These are phyloP conservation scores for Sanderia malayensis DNA, from an alignment of 30 jellyfish, hydroid and myxozoan species.

Conservation along the genomic window DNA sequence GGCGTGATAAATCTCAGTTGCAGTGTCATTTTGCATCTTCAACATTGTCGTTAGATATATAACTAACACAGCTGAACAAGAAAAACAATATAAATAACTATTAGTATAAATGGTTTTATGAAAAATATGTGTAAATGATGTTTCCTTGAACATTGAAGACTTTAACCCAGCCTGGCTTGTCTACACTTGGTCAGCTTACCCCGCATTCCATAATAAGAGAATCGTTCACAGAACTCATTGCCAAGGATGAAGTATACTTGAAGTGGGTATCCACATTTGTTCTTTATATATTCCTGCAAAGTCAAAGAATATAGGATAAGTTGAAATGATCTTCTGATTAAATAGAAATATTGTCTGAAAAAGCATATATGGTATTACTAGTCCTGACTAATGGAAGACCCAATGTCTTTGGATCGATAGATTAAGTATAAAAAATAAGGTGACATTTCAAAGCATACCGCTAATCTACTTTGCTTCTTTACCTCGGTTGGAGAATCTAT, in stretches of 20 bases:
- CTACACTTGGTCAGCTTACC: no score
- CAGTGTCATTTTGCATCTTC: conserved; percentile 86
- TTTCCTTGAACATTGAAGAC: no score
- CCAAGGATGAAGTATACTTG: conserved; percentile 98
- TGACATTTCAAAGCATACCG: neutral
- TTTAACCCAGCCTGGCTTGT: no score
- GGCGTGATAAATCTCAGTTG: conserved; percentile 97
- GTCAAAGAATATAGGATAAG: no score
- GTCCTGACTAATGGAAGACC: no score
- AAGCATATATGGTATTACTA: no score
- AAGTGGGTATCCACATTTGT: conserved; percentile 83
- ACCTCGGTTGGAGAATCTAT: neutral
- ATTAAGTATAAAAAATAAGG: no score
- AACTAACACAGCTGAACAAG: conserved; percentile 91
- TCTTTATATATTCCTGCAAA: conserved; percentile 37
- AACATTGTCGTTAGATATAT: conserved; percentile 79
- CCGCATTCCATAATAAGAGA: conserved; percentile 99
- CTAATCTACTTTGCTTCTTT: neutral
- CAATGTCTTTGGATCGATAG: no score
- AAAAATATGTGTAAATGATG: no score
- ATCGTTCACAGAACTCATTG: conserved; percentile 99
- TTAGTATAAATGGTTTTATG: no score
- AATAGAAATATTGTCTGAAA: no score
- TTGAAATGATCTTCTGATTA: no score
- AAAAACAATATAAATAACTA: neutral